Evolutionary conservation across 2,888 invertebrate species (phyloP).

Genomic region (Odontocerum albicorne): DNA sequence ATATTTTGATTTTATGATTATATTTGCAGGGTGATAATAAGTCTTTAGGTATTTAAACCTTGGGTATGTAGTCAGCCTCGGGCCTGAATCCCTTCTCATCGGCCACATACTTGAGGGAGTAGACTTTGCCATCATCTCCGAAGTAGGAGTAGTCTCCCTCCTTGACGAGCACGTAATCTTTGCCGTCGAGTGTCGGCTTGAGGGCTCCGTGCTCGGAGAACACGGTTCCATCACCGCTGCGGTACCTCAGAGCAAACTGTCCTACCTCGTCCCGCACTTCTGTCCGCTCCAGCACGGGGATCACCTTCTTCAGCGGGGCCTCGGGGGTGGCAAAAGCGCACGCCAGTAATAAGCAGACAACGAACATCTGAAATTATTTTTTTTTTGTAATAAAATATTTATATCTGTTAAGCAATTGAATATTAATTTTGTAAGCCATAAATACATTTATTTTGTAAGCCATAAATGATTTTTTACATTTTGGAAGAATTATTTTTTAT

Average conservation of each 20-base stretch:
- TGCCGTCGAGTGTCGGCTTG: slow-evolving; percentile 31
- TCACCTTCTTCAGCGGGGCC: slow-evolving; percentile 9
- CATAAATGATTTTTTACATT: too few species aligned
- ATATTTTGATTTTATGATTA: too few species aligned
- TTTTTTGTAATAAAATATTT: too few species aligned
- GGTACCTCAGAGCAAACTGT: slow-evolving; percentile 32
- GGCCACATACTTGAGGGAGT: slow-evolving; percentile 33
- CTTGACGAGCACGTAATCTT: slow-evolving; percentile 31
- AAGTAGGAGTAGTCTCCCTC: slow-evolving; percentile 30
- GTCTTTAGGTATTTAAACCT: too few species aligned
- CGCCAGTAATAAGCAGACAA: not conserved
- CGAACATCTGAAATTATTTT: not conserved
- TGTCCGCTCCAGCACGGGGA: slow-evolving; percentile 30
- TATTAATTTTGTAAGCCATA: too few species aligned
- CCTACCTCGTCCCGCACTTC: slow-evolving; percentile 30
- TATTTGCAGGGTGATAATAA: too few species aligned
- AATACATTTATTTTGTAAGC: too few species aligned
- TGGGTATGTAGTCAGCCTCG: slow-evolving; percentile 33
- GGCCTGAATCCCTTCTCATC: slow-evolving; percentile 32
- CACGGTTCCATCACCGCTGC: slow-evolving; percentile 30
- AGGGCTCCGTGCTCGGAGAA: slow-evolving; percentile 30
- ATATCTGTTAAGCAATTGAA: too few species aligned
- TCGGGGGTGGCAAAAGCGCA: slow-evolving; percentile 4
- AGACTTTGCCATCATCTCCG: slow-evolving; percentile 25
- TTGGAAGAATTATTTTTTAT: too few species aligned